Conservation (phyloP, 2,888 invertebrate genomes). For the Dryomyza anilis region DNA sequence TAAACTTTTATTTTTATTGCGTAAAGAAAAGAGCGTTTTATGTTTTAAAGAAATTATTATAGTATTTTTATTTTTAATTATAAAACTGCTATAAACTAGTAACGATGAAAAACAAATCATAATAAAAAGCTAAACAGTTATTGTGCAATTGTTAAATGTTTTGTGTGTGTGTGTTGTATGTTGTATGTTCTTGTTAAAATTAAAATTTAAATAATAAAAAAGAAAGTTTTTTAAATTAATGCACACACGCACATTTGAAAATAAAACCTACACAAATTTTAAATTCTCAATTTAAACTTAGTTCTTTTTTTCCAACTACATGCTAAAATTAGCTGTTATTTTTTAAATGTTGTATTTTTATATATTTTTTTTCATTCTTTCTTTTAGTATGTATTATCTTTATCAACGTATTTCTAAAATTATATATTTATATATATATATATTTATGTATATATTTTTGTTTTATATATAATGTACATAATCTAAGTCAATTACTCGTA, state of each 20-base stretch:
- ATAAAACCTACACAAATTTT: neutral
- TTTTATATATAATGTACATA: conserved; percentile 23
- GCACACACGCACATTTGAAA: neutral
- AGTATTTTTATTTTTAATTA: conserved; percentile 23
- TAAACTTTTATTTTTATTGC: neutral
- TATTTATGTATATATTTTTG: conserved; percentile 22
- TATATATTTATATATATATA: conserved; percentile 26
- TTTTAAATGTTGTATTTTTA: neutral
- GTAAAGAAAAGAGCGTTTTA: too few relatives aligned
- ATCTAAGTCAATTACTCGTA: conserved; percentile 15
- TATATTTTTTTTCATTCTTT: neutral
- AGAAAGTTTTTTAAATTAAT: neutral
- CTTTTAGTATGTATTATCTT: conserved; percentile 9
- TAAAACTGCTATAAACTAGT: too few relatives aligned
- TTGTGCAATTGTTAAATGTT: neutral
- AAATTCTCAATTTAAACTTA: neutral
- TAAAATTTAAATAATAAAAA: too few relatives aligned
- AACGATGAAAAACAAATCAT: neutral
- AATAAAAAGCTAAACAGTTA: neutral
- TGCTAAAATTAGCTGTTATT: neutral
- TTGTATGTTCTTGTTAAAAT: neutral
- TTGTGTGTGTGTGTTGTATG: too few relatives aligned
- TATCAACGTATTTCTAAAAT: conserved; percentile 34
- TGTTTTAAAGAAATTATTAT: conserved; percentile 29
- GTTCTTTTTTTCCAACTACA: neutral